phyloP scores from a whole-genome alignment of 2,797 vertebrate genomes.

The Silurus lanzhouensis region DNA sequence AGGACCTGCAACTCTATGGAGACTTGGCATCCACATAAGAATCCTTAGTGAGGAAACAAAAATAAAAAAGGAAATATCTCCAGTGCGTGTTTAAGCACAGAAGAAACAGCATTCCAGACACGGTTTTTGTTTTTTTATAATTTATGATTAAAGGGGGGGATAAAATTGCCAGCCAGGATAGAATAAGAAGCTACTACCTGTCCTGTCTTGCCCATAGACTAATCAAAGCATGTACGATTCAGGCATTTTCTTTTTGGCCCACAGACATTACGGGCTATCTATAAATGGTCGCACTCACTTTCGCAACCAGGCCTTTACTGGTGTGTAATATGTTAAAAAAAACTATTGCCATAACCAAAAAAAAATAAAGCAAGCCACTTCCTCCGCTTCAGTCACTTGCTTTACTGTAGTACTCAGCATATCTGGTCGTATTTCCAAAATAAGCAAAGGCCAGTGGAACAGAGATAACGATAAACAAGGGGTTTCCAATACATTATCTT shows the following conservation, averaged over 20 bases:
- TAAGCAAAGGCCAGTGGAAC: not conserved
- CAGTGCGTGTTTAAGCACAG: not conserved
- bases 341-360: slow-evolving; percentile 13
- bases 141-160: not conserved
- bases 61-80: slow-evolving; percentile 9
- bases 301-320: slow-evolving; percentile 3
- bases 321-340: slow-evolving; percentile 2
- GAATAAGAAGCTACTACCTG: not conserved
- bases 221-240: not conserved
- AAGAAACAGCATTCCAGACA: not conserved
- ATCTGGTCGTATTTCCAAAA: not conserved
- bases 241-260: not conserved
- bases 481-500: not conserved
- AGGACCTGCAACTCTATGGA: slow-evolving; percentile 14
- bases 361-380: not conserved
- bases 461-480: not conserved
- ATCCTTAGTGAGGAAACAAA: slow-evolving; percentile 1
- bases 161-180: not conserved
- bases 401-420: not conserved
- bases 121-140: not conserved
- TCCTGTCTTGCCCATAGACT: not conserved
- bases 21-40: not conserved
- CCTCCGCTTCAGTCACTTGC: not conserved
- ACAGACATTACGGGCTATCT: not conserved
- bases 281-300: slow-evolving; percentile 10